Percentiles rank a stretch among this genome's conserved stretches.
phyloP scores from a whole-genome alignment of 2,113 vertebrate genomes.

The Falcunculus frontatus region DNA sequence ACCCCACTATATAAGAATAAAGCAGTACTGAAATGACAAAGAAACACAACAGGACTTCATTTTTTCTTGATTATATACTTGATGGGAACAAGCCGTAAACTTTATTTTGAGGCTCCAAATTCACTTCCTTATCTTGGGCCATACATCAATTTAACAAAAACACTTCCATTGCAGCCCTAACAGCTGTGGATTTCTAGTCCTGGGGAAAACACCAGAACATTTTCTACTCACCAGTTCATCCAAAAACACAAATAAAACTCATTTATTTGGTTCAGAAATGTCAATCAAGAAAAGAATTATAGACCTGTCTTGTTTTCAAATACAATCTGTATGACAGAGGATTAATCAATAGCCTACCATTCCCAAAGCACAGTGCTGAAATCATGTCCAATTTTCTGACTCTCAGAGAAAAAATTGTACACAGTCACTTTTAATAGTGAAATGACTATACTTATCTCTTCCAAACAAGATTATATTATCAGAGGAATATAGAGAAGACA shows the following conservation, averaged over 20 bases:
- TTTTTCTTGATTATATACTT: background rate
- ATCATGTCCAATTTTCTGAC: constrained; percentile 35
- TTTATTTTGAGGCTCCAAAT: background rate
- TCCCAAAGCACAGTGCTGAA: constrained; percentile 42
- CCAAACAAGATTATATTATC: constrained; percentile 48
- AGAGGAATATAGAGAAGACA: background rate
- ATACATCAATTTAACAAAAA: background rate
- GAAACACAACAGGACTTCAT: background rate
- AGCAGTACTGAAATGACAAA: background rate
- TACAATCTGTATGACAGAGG: constrained; percentile 14
- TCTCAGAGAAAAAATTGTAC: background rate
- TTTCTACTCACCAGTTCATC: constrained; percentile 12
- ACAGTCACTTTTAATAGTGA: constrained; percentile 43
- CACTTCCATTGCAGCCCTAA: background rate
- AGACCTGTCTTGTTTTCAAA: constrained; percentile 48
- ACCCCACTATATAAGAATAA: background rate
- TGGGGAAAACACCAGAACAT: background rate
- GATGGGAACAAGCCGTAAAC: background rate
- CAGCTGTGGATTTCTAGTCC: background rate
- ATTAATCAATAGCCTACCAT: constrained; percentile 49
- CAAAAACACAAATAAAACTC: background rate
- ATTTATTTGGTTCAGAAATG: constrained; percentile 27
- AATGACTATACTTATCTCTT: constrained; percentile 35
- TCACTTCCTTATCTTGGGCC: background rate
- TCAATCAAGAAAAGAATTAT: constrained; percentile 36